Evolutionary conservation across 2,113 vertebrate genomes (phyloP), one percentile per base, ranked within the genome.

Genomic region (Pseudorasbora parva): DNA sequence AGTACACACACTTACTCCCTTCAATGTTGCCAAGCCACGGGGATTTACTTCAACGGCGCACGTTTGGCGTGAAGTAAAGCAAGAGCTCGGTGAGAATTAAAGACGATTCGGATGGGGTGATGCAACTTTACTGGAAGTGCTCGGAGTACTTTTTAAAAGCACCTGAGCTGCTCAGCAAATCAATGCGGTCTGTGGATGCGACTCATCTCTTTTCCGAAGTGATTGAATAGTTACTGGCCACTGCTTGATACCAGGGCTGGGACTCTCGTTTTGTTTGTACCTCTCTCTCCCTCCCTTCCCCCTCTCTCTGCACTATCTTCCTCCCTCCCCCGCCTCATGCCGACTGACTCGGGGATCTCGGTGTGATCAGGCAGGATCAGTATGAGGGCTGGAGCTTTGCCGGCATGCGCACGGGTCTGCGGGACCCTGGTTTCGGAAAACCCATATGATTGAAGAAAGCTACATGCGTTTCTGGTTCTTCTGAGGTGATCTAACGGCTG

Each of bases 31-130:
- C 90, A 93, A 92, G 91, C 91, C 78, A 72, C 84, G 69, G 89
- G 90, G 88, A 92, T 93, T 91, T 89, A 88, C 89, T 91, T 71
- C 82, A 87, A 80, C 77, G 79, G 45, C 69, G 82, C 90, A 87
- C 78, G 75, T 82, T 68, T 87, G 68, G 30, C 10, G 19, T n/a
- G 66, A 74, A 74, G 27, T 14, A 33, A 30, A 33, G 62, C 62
- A 37, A 78, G 72, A 56, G 49, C 8, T 64, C 21, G 30, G 59
- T 33, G 17, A 41, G 64, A 75, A 33, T 54, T 51, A 74, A 19
- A 47, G n/a, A 41, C 6, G 30, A 78, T 47, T 54, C 19, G n/a
- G 64, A 82, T 41, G 54, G 30, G n/a, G 43, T 3, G 59, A 37
- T 47, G 43, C 59, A 66, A 66, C 78, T 79, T 79, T 66, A 51